These are phyloP conservation scores for Zapus hudsonius DNA, from an alignment of 2,113 vertebrate species.

Conservation along the genomic window DNA sequence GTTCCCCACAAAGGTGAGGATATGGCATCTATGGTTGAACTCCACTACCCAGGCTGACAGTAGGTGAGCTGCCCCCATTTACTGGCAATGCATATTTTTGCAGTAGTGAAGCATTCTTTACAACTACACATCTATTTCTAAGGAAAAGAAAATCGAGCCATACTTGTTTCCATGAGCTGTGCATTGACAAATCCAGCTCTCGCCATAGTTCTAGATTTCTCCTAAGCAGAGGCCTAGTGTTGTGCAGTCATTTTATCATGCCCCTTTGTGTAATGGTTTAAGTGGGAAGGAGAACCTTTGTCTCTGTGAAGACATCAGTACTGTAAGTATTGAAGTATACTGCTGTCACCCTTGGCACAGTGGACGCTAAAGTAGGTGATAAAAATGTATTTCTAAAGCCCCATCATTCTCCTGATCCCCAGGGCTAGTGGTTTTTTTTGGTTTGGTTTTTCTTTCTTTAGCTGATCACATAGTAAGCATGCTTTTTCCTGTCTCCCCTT, in stretches of 20 bases:
- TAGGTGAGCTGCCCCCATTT: background rate
- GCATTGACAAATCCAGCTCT: background rate
- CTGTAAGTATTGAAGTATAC: constrained; percentile 52
- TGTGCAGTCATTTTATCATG: constrained; percentile 43
- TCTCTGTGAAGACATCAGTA: constrained; percentile 69
- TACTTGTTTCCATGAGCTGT: constrained; percentile 54
- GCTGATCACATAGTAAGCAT: constrained; percentile 83
- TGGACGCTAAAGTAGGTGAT: constrained; percentile 37
- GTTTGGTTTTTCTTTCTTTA: constrained; percentile 4
- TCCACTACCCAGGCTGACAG: background rate
- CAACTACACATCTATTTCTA: background rate
- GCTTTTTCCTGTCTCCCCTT: constrained; percentile 71
- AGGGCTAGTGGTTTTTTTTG: constrained; percentile 49
- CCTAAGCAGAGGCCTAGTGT: constrained; percentile 28
- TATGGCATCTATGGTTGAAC: too few relatives aligned
- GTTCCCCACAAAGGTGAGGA: background rate
- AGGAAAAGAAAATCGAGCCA: background rate
- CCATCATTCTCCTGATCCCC: background rate
- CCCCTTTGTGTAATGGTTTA: constrained; percentile 46
- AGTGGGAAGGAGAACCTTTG: background rate
- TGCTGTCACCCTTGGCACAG: too few relatives aligned
- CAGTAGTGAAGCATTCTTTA: background rate
- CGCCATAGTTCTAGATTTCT: constrained; percentile 4
- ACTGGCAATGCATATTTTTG: background rate
- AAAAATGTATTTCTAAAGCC: constrained; percentile 65